Base-by-base conservation (phyloP, 2,888 invertebrate genomes). In the Mayetiola destructor region DNA sequence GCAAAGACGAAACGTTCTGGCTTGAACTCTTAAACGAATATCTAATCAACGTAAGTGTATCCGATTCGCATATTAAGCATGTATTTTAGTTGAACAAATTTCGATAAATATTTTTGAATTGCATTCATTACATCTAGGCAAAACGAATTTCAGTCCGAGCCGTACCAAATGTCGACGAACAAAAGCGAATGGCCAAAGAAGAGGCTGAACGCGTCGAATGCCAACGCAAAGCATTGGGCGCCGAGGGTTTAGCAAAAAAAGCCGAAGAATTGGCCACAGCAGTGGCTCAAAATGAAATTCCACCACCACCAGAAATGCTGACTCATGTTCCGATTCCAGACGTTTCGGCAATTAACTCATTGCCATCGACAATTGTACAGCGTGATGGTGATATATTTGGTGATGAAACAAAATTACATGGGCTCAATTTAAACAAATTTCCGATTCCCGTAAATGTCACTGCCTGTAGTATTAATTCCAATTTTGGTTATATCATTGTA, bases 401-500 rank as follows among this genome's bases (percentile, higher is more conserved):
- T 61, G 16, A 55, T 55, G 3, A 35, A 36, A 21, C 67, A 74
- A 35, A 74, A 57, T 73, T 75, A 63, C 75, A 78, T 0, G 70
- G 79, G 64, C 76, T 84, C 61, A 76, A 82, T 66, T 72, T 85
- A 12, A 69, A 71, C 1, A 73, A 80, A 54, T 69, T 88, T 48
- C 88, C 90, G 0, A 73, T 89, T 20, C 84, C 80, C 65, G 81
- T 88, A 1, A 82, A 87, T 62, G 75, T 48, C 9, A 53, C 53
- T 18, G 14, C 89, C 55, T 87, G 90, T 72, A 81, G 87, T 67
- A 73, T 90, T 55, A 82, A 85, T 62, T 85, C 88, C 2, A 87
- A 86, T 70, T 91, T 92, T 70, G 81, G 89, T 61, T 85, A 88
- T 72, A 89, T 90, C 62, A 81, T 80, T 64, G 75, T 84, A 1